A percentile compares a stretch with the other conserved stretches of the same genome.
These are phyloP conservation scores for Euwallacea similis DNA, from an alignment of 1,140 invertebrate species.

Conservation along the genomic window DNA sequence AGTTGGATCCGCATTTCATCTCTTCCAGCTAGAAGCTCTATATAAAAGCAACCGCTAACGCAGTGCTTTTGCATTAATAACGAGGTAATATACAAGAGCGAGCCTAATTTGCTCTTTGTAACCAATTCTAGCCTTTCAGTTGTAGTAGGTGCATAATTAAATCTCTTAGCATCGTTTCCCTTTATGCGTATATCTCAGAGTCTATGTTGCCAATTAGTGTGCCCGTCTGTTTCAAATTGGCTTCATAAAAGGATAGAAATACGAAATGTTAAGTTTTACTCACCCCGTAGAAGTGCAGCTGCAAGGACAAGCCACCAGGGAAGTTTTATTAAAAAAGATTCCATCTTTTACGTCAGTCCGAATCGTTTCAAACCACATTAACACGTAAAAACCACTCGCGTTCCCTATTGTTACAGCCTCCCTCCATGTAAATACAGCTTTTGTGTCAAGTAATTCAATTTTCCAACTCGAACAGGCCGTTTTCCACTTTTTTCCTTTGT, in stretches of 20 bases:
- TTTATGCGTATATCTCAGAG: constrained; percentile 22
- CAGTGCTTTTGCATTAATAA: too few species aligned
- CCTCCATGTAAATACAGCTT: constrained; percentile 34
- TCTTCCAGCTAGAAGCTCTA: too few species aligned
- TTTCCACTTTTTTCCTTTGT: constrained; percentile 25
- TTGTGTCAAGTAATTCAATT: constrained; percentile 33
- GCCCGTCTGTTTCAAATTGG: constrained; percentile 6
- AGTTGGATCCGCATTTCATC: too few species aligned
- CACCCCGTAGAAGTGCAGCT: constrained; percentile 18
- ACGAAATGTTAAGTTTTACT: constrained; percentile 5
- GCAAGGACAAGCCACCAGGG: constrained; percentile 17
- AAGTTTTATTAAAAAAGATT: constrained; percentile 28
- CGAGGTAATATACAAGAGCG: background rate
- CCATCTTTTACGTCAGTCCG: constrained; percentile 24
- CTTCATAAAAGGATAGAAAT: background rate
- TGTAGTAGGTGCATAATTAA: constrained; percentile 22
- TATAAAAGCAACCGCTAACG: too few species aligned
- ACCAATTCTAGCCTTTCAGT: background rate
- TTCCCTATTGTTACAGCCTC: constrained; percentile 30
- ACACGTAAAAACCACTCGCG: constrained; percentile 31
- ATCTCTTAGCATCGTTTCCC: constrained; percentile 24
- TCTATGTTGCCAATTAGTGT: constrained; percentile 16
- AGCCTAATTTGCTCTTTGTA: background rate
- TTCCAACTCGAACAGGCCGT: constrained; percentile 27
- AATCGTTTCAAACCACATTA: constrained; percentile 30